phyloP scores from a whole-genome alignment of 2,888 invertebrate species.

The Thyatira batis region DNA sequence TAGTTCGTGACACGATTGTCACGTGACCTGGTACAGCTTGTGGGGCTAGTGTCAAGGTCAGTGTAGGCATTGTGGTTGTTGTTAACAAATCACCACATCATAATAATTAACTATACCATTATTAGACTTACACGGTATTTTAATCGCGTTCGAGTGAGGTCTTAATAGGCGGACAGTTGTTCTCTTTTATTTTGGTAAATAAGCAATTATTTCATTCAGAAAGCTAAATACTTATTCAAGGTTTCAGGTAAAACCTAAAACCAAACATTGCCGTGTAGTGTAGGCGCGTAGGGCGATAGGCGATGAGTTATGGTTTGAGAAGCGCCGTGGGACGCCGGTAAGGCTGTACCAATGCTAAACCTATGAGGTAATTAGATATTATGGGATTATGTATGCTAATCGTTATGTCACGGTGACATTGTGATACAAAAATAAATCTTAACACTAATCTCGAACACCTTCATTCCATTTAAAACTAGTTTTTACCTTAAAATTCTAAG shows the following conservation, averaged over 20 bases:
- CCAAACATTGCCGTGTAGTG: neutral
- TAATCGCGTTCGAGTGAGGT: neutral
- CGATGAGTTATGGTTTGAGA: neutral
- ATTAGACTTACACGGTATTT: neutral
- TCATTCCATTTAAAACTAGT: too few relatives aligned
- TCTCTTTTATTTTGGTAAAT: too few relatives aligned
- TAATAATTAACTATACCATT: neutral
- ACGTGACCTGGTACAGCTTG: slow-evolving; percentile 17
- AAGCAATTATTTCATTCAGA: too few relatives aligned
- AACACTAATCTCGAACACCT: too few relatives aligned
- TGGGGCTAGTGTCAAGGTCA: slow-evolving; percentile 32
- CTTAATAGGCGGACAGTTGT: too few relatives aligned
- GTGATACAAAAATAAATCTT: too few relatives aligned
- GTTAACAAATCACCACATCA: neutral
- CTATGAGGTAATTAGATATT: neutral
- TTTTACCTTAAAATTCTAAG: too few relatives aligned
- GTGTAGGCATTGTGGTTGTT: neutral
- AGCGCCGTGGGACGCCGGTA: neutral
- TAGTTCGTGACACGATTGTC: slow-evolving; percentile 42
- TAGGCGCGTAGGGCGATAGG: neutral
- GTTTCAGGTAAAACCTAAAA: neutral
- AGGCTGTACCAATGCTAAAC: neutral
- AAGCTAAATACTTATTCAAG: neutral
- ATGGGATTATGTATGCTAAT: neutral
- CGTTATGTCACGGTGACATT: neutral